Percentiles rank a stretch among this genome's conserved stretches.
phyloP scores from a whole-genome alignment of 2,113 vertebrate genomes.

The Rhinogobius similis region DNA sequence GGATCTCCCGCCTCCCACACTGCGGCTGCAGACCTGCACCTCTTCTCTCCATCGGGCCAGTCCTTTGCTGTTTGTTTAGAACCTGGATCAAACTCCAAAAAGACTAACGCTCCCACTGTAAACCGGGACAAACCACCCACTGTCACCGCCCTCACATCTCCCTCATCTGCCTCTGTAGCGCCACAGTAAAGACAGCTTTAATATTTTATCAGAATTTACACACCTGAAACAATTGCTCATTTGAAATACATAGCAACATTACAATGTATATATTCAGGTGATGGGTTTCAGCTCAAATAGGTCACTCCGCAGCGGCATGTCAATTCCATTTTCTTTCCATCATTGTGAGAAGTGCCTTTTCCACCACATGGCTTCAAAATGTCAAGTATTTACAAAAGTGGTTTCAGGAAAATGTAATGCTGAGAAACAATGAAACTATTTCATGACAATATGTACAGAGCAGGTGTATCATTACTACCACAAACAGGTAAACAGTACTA shows the following conservation, averaged over 20 bases:
- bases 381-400: constrained; percentile 8
- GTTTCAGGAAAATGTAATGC: neutral
- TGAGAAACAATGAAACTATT: neutral
- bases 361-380: neutral
- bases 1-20: constrained; percentile 31
- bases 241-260: constrained; percentile 12
- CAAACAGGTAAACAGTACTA: too few relatives aligned
- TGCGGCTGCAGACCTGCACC: constrained; percentile 49
- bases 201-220: neutral
- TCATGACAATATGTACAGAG: neutral
- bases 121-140: constrained; percentile 24
- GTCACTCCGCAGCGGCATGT: neutral
- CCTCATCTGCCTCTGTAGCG: constrained; percentile 4
- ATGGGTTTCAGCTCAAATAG: neutral
- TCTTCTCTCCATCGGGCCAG: constrained; percentile 5
- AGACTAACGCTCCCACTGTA: neutral
- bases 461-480: too few relatives aligned
- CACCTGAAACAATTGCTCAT: constrained; percentile 1
- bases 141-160: constrained; percentile 21
- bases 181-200: constrained; percentile 3
- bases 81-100: neutral
- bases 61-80: constrained; percentile 11
- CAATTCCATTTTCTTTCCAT: neutral
- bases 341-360: constrained; percentile 52
- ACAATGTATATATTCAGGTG: neutral